phyloP scores from a whole-genome alignment of 2,113 vertebrate species.

The Miniopterus natalensis region DNA sequence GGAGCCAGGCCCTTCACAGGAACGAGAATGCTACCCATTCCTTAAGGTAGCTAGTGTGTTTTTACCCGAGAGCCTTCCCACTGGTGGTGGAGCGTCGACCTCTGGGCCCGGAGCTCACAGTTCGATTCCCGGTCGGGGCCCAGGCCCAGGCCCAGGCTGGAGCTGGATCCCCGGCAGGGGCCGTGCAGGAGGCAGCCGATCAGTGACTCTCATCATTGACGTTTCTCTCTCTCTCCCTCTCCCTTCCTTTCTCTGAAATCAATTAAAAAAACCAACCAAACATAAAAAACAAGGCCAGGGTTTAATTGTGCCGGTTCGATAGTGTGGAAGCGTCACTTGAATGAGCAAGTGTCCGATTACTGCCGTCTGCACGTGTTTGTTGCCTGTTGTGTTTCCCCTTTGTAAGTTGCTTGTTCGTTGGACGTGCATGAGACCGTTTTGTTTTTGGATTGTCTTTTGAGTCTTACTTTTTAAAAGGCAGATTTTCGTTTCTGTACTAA shows the following conservation, averaged over 20 bases:
- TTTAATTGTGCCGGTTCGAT: constrained; percentile 45
- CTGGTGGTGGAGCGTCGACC: too few species aligned
- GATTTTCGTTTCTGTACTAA: constrained; percentile 54
- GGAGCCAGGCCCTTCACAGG: not conserved
- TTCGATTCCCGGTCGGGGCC: too few species aligned
- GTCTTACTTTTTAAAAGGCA: constrained; percentile 35
- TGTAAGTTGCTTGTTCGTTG: constrained; percentile 18
- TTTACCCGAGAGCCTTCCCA: not conserved
- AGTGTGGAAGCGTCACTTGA: constrained; percentile 9
- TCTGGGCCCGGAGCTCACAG: too few species aligned
- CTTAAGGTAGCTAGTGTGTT: not conserved
- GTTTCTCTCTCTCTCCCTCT: too few species aligned
- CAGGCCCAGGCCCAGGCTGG: too few species aligned
- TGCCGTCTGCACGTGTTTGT: not conserved
- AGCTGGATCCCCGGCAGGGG: too few species aligned
- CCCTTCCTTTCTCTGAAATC: too few species aligned
- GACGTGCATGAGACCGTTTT: not conserved
- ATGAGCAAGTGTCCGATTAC: not conserved
- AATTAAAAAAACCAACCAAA: too few species aligned
- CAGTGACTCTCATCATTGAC: too few species aligned
- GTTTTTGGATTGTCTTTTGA: constrained; percentile 28
- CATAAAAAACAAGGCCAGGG: not conserved
- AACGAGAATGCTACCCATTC: not conserved
- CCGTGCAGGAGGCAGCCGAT: too few species aligned
- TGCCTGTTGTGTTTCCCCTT: not conserved